These are phyloP conservation scores for Merops nubicus DNA, from an alignment of 2,113 vertebrate species.

Conservation along the genomic window DNA sequence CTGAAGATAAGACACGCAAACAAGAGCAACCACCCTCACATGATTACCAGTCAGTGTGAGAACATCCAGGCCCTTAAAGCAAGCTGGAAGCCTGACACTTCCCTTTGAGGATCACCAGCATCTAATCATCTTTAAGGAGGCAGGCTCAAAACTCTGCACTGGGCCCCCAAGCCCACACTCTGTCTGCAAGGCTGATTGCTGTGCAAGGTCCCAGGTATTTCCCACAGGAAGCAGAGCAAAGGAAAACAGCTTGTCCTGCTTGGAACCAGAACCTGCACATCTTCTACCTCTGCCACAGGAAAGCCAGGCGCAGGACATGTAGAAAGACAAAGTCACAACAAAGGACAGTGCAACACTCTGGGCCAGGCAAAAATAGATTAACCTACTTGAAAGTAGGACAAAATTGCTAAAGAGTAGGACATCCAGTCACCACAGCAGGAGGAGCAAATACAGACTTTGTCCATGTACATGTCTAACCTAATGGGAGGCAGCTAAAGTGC, in stretches of 20 bases:
- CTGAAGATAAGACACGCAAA: neutral
- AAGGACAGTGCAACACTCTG: conserved; percentile 16
- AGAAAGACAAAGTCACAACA: conserved; percentile 43
- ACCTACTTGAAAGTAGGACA: conserved; percentile 68
- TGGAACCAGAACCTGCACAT: neutral
- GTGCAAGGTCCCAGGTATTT: neutral
- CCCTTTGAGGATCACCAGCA: neutral
- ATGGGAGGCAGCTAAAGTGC: neutral
- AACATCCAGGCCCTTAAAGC: neutral
- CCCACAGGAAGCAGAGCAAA: neutral
- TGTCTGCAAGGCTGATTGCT: neutral
- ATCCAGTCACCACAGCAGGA: conserved; percentile 33
- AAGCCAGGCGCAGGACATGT: accelerated
- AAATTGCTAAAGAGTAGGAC: neutral
- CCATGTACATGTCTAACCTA: accelerated
- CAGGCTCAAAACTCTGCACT: neutral
- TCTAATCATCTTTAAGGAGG: neutral
- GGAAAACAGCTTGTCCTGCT: neutral
- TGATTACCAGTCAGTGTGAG: neutral
- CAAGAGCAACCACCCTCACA: neutral
- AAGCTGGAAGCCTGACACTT: neutral
- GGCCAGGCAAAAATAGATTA: conserved; percentile 64
- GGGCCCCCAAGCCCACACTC: accelerated
- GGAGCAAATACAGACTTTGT: neutral
- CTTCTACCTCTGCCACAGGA: neutral